phyloP scores from a whole-genome alignment of 2,113 vertebrate genomes.

The Brachyhypopomus gauderio region DNA sequence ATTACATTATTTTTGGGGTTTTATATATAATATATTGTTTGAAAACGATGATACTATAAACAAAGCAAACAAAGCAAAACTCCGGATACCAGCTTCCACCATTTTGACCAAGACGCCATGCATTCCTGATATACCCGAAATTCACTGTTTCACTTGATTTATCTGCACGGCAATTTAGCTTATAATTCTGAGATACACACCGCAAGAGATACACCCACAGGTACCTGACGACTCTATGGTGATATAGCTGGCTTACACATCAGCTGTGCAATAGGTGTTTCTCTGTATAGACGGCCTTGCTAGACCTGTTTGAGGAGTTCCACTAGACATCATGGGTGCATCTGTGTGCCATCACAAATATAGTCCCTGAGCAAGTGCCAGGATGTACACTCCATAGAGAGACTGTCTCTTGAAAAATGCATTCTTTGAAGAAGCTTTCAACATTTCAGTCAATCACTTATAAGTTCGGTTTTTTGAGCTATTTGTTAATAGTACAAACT shows the following conservation, averaged over 20 bases:
- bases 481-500: not conserved
- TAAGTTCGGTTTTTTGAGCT: not conserved
- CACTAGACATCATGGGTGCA: conserved; percentile 1
- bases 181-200: not conserved
- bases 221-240: not conserved
- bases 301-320: conserved; percentile 27
- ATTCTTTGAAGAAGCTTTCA: not conserved
- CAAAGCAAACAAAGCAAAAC: not conserved
- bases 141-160: not conserved
- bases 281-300: conserved; percentile 15
- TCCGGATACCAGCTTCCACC: not conserved
- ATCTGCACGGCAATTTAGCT: not conserved
- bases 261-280: conserved; percentile 3
- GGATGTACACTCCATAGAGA: not conserved
- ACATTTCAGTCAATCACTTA: not conserved
- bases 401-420: not conserved
- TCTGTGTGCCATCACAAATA: conserved; percentile 34
- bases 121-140: not conserved
- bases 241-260: conserved; percentile 2
- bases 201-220: not conserved
- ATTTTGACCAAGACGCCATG: not conserved
- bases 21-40: not conserved
- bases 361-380: not conserved
- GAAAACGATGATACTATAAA: not conserved
- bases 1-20: too few relatives aligned